phyloP scores from a whole-genome alignment of 2,888 invertebrate species.

The Dyspetes luteomarginatus region DNA sequence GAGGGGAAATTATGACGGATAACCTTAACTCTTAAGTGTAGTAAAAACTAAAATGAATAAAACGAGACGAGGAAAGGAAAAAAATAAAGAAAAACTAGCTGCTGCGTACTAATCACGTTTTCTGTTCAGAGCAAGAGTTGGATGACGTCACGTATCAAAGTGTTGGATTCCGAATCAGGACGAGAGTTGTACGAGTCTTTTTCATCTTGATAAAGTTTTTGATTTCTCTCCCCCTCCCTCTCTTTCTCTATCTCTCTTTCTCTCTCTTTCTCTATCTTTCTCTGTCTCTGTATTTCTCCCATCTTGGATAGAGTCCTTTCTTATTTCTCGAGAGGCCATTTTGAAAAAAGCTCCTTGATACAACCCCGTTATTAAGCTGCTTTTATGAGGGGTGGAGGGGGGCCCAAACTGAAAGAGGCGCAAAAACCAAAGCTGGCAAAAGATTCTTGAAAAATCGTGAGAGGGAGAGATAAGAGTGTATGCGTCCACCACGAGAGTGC shows the following conservation, averaged over 20 bases:
- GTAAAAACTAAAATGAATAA: slow-evolving; percentile 13
- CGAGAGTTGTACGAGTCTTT: slow-evolving; percentile 31
- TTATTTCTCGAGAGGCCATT: neutral
- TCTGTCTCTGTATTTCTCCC: neutral
- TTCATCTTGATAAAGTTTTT: neutral
- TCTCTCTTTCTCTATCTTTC: neutral
- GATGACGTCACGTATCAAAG: slow-evolving; percentile 38
- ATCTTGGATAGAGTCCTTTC: neutral
- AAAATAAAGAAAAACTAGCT: slow-evolving; percentile 19
- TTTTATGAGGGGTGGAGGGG: slow-evolving; percentile 7
- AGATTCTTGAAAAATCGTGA: neutral
- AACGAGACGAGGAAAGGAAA: neutral
- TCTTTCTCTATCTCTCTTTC: slow-evolving; percentile 6
- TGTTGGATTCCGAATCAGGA: slow-evolving; percentile 52
- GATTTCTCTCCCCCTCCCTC: neutral
- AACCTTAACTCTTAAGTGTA: too few species aligned
- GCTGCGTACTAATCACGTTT: slow-evolving; percentile 53
- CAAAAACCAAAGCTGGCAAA: slow-evolving; percentile 9
- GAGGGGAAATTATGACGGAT: neutral
- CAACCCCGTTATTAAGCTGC: slow-evolving; percentile 28
- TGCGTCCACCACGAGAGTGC: neutral
- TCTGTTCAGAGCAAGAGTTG: slow-evolving; percentile 37
- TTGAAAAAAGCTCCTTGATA: neutral
- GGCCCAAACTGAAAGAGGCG: slow-evolving; percentile 8
- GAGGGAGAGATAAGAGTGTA: slow-evolving; percentile 1